phyloP scores from a whole-genome alignment of 2,888 invertebrate genomes.

The Thymelicus lineola region DNA sequence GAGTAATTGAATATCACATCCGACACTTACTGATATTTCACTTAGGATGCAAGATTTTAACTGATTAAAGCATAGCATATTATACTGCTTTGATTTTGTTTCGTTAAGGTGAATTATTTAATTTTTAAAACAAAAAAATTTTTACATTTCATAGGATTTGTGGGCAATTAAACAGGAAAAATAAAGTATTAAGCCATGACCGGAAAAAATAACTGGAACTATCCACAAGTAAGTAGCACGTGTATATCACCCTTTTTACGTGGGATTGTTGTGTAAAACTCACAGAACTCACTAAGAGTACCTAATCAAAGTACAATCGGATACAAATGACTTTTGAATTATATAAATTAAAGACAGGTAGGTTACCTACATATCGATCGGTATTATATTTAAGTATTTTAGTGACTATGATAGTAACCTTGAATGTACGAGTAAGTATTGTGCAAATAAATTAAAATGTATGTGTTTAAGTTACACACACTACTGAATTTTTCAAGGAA shows the following conservation, averaged over 20 bases:
- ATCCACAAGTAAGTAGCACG: conserved; percentile 52
- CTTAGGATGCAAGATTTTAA: not conserved
- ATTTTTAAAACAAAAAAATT: too few species aligned
- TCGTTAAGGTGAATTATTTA: too few species aligned
- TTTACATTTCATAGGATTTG: too few species aligned
- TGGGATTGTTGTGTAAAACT: conserved; percentile 63
- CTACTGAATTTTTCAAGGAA: too few species aligned
- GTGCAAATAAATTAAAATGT: too few species aligned
- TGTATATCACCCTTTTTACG: conserved; percentile 58
- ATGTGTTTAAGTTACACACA: too few species aligned
- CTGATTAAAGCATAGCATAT: too few species aligned
- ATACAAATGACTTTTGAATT: conserved; percentile 44
- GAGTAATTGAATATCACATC: not conserved
- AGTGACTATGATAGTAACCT: too few species aligned
- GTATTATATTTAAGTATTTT: too few species aligned
- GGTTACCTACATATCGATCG: too few species aligned
- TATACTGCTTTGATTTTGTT: too few species aligned
- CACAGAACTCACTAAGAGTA: conserved; percentile 54
- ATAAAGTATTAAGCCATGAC: conserved; percentile 17
- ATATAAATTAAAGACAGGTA: conserved; percentile 8
- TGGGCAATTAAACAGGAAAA: not conserved
- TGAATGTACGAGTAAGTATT: too few species aligned
- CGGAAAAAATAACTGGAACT: conserved; percentile 30
- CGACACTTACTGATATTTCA: not conserved
- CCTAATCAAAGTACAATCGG: conserved; percentile 65